Evolutionary conservation across 2,888 invertebrate species (phyloP).

Genomic region (Cyclophora punctaria): DNA sequence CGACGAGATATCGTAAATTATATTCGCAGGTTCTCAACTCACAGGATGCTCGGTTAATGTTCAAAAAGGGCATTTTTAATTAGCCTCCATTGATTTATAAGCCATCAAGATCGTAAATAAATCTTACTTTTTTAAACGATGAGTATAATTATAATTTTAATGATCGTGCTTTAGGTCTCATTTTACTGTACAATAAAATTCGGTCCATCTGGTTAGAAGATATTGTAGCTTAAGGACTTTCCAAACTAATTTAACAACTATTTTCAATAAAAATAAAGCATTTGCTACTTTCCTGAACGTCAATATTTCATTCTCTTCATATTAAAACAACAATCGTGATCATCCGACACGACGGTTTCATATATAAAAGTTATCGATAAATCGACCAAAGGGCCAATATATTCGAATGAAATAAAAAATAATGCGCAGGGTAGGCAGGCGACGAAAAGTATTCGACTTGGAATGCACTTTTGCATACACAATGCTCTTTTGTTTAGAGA

Average conservation of each 20-base stretch:
- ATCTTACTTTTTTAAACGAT: conserved; percentile 35
- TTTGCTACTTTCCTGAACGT: conserved; percentile 32
- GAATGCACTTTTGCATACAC: conserved; percentile 73
- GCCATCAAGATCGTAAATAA: conserved; percentile 51
- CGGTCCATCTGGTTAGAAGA: not conserved
- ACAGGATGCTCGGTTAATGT: conserved; percentile 29
- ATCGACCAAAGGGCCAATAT: conserved; percentile 44
- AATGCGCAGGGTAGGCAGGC: conserved; percentile 51
- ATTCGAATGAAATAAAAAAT: conserved; percentile 49
- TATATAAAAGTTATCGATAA: conserved; percentile 62
- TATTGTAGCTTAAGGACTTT: too few species aligned
- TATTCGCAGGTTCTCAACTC: conserved; percentile 54
- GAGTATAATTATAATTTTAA: too few species aligned
- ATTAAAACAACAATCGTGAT: conserved; percentile 62
- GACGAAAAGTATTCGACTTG: conserved; percentile 67
- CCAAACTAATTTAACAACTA: conserved; percentile 11
- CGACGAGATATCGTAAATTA: conserved; percentile 65
- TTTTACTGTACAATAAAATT: too few species aligned
- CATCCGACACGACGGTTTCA: conserved; percentile 59
- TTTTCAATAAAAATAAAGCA: conserved; percentile 5
- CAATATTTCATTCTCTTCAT: conserved; percentile 38
- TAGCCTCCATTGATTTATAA: conserved; percentile 61
- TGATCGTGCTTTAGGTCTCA: too few species aligned
- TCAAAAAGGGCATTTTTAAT: conserved; percentile 61
- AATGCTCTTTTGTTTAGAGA: conserved; percentile 73